Evolutionary conservation across 1,140 invertebrate species (phyloP), one percentile per base, ranked within the genome.

Genomic region (Plectus sambesii): DNA sequence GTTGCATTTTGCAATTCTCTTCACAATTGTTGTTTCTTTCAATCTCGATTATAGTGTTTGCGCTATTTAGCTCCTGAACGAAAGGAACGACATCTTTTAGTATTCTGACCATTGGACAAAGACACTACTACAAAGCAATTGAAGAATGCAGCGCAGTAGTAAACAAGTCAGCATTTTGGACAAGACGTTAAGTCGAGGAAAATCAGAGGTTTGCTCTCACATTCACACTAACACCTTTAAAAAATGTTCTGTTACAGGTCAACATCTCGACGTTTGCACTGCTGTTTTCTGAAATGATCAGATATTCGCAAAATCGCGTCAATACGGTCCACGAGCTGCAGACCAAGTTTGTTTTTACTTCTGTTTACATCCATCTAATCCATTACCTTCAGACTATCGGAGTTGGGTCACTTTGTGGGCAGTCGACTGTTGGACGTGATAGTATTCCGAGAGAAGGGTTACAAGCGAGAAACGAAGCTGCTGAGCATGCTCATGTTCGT

Each of bases 261-360:
- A 77, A 87, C 55, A 73, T 93, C 40, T 90, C 85, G 58, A 84
- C 87, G 59, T 97, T 87, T 75, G 89, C 90, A 1, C 73, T 98
- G 39, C 74, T 99, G 35, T 97, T 98, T 72, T 92, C 88, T 2
- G 93, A 98, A 78, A 80, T 97, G 45, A 88, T 99, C 3, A 88
- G 96, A 69, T 98, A 97, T 72, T 90, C 86, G 68, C 90, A 97
- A 72, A 93, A 89, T 72, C 78, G 87, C 66, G 87, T 89, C 19
- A 85, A 85, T 60, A 92, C 87, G 6, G 85, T 97, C 33, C 82
- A 86, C 20, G 92, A 98, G 70, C 73, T 97, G 36, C 90, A 97
- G 70, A 84, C 78, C 59, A 90, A 84, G 86, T 88, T 75, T 72
- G 72, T 48, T 24, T 55, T 6, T n/a, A n/a, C n/a, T n/a, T n/a